Base-by-base conservation (phyloP, 2,888 invertebrate species). In the Dryobotodes eremita region DNA sequence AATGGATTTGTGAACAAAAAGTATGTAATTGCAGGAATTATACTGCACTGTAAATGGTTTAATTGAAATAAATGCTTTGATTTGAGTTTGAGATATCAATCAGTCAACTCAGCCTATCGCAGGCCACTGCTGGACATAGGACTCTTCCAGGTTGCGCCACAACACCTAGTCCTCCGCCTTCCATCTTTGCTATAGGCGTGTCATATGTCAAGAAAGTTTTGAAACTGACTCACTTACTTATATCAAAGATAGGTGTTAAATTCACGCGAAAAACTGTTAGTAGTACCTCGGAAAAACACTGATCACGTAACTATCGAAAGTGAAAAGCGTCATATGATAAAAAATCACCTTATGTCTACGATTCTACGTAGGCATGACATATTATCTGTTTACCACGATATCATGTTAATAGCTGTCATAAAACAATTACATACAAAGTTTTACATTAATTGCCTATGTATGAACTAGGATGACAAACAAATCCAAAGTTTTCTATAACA, bases 331-430 rank as follows among this genome's bases (percentile, higher is more conserved):
- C 68, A 79, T 78, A 78, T 68, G 71, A 84, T 79, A 62, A 84
- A 78, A 71, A 71, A 69, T 26, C 68, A 70, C 59, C 64, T 65
- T 57, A 61, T 72, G 66, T 84, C 71, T 83, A 83, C 53, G 55
- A 78, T 78, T 81, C 78, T 72, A 73, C 69, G 80, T 48, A 66
- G 55, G 48, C 55, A 55, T 84, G 62, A 71, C 72, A 57, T 84
- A 73, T 17, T 50, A 55, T 72, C 72, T 73, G 73, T 84, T 82
- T 79, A 82, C 74, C 50, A 8, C 57, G 53, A 66, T 71, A 68
- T 66, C 57, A 23, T 70, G 36, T 71, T 81, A 71, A 71, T 83
- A 36, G 26, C 76, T 65, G 71, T 36, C 55, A 71, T 83, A 77
- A 77, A 65, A 69, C 53, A 64, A 2, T 23, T 17, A 72, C 23